Evolutionary conservation across 2,888 invertebrate species (phyloP), one percentile per base, ranked within the genome.

Genomic region (Protodeltote pygarga): DNA sequence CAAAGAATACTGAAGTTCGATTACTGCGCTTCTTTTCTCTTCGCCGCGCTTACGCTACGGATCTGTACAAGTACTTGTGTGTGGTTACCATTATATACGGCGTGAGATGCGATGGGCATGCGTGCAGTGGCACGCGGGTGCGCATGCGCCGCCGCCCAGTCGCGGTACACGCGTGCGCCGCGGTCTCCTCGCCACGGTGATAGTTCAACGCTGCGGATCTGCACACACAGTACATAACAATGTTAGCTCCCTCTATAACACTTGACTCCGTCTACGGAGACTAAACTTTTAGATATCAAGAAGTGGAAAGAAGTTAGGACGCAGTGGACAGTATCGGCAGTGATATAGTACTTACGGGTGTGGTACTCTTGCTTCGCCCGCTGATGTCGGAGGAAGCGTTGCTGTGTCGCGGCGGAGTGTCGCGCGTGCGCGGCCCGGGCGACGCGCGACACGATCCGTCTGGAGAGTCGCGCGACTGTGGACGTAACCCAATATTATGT

Each of bases 391-490:
- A 85, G 60, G 91, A 83, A 52, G 92, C 73, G 85, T 88, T 89
- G 89, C 92, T 83, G 85, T 84, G 85, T 51, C 85, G 65, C 63
- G 81, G 78, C 55, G 81, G 64, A 2, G 70, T 66, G 32, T 85
- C 88, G 0, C 86, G 75, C 0, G 74, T 47, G 2, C 89, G 67
- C 0, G 80, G 79, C 0, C 81, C 85, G 0, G 88, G 87, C 0
- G 93, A 93, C 25, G 93, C 93, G 3, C 95, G 93, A 11, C 95
- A 95, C 0, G 95, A 95, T 0, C 95, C 96, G 67, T 96, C 96
- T 1, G 96, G 96, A 52, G 95, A 95, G 39, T 94, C 94, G 20
- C 95, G 93, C 2, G 92, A 75, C 93, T 94, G 81, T 4, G 13
- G 13, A 14, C 13, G 19, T 13, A 35, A 13, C 8, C 28, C 17